Percentiles rank a stretch among this genome's conserved stretches.
Evolutionary conservation across 2,888 invertebrate genomes (phyloP).

Genomic region (Xestia xanthographa): DNA sequence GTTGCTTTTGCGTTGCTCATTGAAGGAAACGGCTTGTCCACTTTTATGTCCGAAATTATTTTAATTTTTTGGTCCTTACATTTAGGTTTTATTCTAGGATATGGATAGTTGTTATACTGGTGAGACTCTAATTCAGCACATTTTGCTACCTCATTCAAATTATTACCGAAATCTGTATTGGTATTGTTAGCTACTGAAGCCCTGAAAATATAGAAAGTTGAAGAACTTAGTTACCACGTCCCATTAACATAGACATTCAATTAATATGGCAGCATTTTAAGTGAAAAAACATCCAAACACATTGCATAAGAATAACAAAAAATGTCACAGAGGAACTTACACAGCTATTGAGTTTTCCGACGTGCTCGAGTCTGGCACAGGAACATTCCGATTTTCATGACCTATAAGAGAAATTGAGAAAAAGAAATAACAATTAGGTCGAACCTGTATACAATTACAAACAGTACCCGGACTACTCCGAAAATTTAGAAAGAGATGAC

Average conservation of each 20-base stretch:
- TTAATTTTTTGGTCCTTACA: constrained; percentile 79
- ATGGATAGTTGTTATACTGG: constrained; percentile 58
- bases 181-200: constrained; percentile 68
- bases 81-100: constrained; percentile 69
- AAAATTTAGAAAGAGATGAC: neutral
- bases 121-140: constrained; percentile 59
- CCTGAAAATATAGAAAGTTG: constrained; percentile 66
- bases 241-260: neutral
- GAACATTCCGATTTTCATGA: constrained; percentile 68
- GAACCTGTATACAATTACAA: neutral
- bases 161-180: constrained; percentile 53
- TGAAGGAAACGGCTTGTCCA: constrained; percentile 74
- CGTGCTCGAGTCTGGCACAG: constrained; percentile 83
- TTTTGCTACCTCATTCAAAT: constrained; percentile 53
- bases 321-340: constrained; percentile 73
- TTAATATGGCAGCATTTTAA: neutral
- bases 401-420: constrained; percentile 65
- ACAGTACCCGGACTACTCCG: neutral
- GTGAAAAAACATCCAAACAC: neutral
- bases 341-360: constrained; percentile 75
- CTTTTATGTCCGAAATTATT: constrained; percentile 85
- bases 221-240: constrained; percentile 4
- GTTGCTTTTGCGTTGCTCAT: constrained; percentile 70
- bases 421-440: neutral
- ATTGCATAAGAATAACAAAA: neutral